phyloP scores from a whole-genome alignment of 2,888 invertebrate species.

The Nemoura dubitans region DNA sequence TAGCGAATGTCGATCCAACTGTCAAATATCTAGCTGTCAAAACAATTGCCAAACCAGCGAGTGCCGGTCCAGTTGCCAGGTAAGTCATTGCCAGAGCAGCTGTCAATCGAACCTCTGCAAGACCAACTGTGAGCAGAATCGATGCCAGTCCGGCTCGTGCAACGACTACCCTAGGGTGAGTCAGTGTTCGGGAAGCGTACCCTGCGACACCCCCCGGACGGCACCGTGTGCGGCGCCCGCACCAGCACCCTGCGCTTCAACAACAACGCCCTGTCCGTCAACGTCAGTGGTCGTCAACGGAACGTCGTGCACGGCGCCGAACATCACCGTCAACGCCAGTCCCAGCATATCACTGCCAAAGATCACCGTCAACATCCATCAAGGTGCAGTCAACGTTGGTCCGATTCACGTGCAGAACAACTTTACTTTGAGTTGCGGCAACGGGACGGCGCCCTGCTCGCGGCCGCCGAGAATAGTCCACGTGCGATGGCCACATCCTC shows the following conservation, averaged over 20 bases:
- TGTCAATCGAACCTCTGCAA: background rate
- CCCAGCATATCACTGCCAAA: slow-evolving; percentile 43
- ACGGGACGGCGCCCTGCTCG: background rate
- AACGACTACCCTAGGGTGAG: background rate
- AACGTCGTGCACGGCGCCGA: background rate
- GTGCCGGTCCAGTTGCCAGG: background rate
- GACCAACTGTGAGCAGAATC: background rate
- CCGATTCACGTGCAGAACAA: slow-evolving; percentile 16
- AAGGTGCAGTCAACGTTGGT: slow-evolving; percentile 15
- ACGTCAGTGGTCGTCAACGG: background rate
- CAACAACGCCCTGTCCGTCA: background rate
- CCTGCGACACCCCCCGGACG: background rate
- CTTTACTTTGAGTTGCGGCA: background rate
- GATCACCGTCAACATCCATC: slow-evolving; percentile 44
- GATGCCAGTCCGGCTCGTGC: background rate
- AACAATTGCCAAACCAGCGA: background rate
- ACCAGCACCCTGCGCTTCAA: background rate
- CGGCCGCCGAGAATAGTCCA: background rate
- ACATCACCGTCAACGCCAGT: background rate
- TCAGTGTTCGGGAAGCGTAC: background rate
- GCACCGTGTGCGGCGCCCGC: background rate
- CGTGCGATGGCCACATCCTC: background rate
- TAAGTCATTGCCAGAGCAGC: slow-evolving; percentile 22
- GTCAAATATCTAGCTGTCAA: background rate
- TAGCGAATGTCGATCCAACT: background rate